Evolutionary conservation across 2,888 invertebrate genomes (phyloP).

Genomic region (Dorcus hopei): DNA sequence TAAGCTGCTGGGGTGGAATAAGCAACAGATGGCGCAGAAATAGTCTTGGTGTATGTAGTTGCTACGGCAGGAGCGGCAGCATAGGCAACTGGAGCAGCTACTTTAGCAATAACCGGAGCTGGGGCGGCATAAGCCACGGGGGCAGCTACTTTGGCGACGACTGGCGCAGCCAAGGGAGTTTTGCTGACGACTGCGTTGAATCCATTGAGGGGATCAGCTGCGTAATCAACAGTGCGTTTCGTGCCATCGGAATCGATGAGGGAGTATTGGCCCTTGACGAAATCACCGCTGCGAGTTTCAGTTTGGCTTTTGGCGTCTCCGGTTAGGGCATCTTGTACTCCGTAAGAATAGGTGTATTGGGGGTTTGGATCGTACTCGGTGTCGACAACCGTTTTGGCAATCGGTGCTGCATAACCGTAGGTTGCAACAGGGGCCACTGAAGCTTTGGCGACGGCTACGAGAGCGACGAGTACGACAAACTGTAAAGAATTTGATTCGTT

Average conservation of each 20-base stretch:
- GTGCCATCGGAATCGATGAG: conserved; percentile 60
- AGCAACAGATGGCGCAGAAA: conserved; percentile 12
- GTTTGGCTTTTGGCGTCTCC: conserved; percentile 60
- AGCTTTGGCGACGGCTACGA: conserved; percentile 14
- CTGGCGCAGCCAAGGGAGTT: conserved; percentile 48
- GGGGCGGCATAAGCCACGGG: conserved; percentile 34
- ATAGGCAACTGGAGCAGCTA: conserved; percentile 6
- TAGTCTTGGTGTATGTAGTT: neutral
- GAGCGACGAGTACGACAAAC: conserved; percentile 15
- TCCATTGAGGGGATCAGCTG: conserved; percentile 54
- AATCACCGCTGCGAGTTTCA: conserved; percentile 63
- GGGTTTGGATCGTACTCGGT: conserved; percentile 46
- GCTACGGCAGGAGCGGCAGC: conserved; percentile 38
- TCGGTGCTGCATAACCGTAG: conserved; percentile 13
- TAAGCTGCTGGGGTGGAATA: conserved; percentile 12
- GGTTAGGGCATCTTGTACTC: conserved; percentile 56
- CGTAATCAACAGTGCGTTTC: conserved; percentile 61
- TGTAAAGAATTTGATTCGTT: neutral
- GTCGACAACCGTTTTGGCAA: conserved; percentile 28
- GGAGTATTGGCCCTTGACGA: conserved; percentile 59
- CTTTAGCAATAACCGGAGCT: conserved; percentile 14
- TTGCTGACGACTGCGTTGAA: conserved; percentile 58
- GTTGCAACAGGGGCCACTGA: conserved; percentile 13
- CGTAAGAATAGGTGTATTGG: conserved; percentile 58
- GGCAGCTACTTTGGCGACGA: conserved; percentile 42